Evolutionary conservation across 2,888 invertebrate genomes (phyloP).

Genomic region (Ophion ventricosus): DNA sequence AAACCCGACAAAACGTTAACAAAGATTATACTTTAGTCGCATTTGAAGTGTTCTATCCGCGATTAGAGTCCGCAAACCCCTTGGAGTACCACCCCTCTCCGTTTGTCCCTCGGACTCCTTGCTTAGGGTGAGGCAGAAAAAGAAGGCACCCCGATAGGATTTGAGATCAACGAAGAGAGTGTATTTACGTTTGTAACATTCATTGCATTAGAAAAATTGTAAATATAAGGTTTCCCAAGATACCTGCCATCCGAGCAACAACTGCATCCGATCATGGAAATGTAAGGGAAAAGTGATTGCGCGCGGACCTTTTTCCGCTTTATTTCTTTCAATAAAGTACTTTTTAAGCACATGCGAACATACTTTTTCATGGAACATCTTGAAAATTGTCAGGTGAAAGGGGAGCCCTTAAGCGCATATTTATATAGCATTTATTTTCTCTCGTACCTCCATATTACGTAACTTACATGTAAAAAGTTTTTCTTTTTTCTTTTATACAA

Average conservation of each 20-base stretch:
- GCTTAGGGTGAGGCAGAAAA: not conserved
- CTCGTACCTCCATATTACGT: conserved; percentile 44
- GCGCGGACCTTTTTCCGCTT: not conserved
- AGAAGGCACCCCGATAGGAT: conserved; percentile 15
- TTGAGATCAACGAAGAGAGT: conserved; percentile 45
- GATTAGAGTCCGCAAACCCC: not conserved
- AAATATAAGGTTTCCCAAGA: conserved; percentile 37
- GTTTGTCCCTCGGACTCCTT: not conserved
- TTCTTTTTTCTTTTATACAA: conserved; percentile 55
- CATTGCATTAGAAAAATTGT: conserved; percentile 58
- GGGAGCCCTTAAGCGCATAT: conserved; percentile 8
- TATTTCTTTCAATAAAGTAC: conserved; percentile 24
- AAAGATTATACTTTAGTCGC: conserved; percentile 14
- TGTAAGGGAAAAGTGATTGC: not conserved
- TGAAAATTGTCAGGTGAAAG: conserved; percentile 23
- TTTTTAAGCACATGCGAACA: conserved; percentile 55
- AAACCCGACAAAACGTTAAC: conserved; percentile 43
- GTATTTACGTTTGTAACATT: conserved; percentile 49
- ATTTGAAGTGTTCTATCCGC: conserved; percentile 5
- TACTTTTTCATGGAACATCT: conserved; percentile 23
- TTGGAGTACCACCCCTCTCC: not conserved
- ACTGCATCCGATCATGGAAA: not conserved
- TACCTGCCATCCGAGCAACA: not conserved
- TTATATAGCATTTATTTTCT: conserved; percentile 37
- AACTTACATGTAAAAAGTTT: conserved; percentile 35